These are phyloP conservation scores for Atlantisia rogersi DNA, from an alignment of 2,113 vertebrate species.

Conservation along the genomic window DNA sequence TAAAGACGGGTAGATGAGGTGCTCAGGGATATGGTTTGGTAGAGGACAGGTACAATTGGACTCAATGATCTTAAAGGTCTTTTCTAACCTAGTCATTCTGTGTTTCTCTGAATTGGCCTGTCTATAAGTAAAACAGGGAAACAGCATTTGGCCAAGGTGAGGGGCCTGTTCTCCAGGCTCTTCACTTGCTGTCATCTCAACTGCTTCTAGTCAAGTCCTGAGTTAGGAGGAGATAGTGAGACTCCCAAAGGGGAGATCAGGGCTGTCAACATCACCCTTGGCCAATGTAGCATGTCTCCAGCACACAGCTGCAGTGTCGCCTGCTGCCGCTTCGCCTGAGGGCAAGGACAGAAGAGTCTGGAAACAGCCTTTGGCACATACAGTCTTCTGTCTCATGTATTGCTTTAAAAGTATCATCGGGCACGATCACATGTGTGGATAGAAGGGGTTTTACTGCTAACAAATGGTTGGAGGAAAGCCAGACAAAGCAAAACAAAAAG, in stretches of 20 bases:
- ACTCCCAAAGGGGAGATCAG: rapidly evolving
- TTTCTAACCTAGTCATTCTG: too few species aligned
- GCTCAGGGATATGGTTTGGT: too few species aligned
- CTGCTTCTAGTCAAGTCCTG: rapidly evolving
- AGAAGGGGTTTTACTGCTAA: background rate
- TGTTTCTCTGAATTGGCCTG: too few species aligned
- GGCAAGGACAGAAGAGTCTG: background rate
- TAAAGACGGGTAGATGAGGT: too few species aligned
- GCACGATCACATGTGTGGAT: rapidly evolving
- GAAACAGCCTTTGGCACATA: rapidly evolving
- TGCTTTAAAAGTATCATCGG: background rate
- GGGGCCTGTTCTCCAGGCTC: background rate
- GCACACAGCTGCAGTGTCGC: rapidly evolving
- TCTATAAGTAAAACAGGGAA: rapidly evolving
- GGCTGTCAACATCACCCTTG: rapidly evolving
- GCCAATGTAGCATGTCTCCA: rapidly evolving
- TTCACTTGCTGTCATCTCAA: rapidly evolving
- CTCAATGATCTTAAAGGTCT: too few species aligned
- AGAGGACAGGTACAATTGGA: too few species aligned
- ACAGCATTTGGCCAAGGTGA: background rate
- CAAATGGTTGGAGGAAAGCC: background rate
- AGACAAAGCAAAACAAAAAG: background rate
- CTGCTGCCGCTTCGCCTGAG: rapidly evolving
- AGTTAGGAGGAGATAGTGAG: rapidly evolving
- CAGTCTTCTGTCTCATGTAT: background rate